Percentiles rank a stretch among this genome's conserved stretches.
Conservation (phyloP, 1,140 invertebrate species). For the Drosophila azteca region DNA sequence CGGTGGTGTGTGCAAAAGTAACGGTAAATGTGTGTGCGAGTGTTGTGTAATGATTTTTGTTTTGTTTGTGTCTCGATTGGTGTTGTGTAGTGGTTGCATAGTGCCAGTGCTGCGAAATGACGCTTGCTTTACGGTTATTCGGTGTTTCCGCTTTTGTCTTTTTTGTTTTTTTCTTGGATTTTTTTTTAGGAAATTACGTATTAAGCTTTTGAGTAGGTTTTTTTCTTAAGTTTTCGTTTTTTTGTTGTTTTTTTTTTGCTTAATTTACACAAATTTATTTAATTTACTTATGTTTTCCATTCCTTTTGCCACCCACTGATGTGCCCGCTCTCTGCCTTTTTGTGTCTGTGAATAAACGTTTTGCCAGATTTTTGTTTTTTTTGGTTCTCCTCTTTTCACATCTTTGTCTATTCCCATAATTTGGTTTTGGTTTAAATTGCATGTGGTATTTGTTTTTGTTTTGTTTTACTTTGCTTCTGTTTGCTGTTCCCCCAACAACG, state of each 20-base stretch:
- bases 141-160: constrained; percentile 9
- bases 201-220: constrained; percentile 52
- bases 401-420: too few species aligned
- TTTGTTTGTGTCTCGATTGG: constrained; percentile 17
- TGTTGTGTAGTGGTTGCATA: constrained; percentile 43
- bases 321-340: neutral
- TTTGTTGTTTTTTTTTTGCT: constrained; percentile 19
- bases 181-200: constrained; percentile 73
- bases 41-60: neutral
- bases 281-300: constrained; percentile 47
- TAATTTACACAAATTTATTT: constrained; percentile 57
- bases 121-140: constrained; percentile 8
- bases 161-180: constrained; percentile 18
- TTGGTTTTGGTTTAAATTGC: too few species aligned
- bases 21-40: constrained; percentile 40
- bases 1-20: constrained; percentile 58
- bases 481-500: constrained; percentile 31
- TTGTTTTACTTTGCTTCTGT: neutral
- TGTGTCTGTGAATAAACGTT: too few species aligned
- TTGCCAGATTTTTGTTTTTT: neutral
- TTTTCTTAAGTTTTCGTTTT: constrained; percentile 18
- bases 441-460: neutral
- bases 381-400: neutral
- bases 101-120: too few species aligned
- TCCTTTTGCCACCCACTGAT: constrained; percentile 2